These are phyloP conservation scores for Myripristis murdjan DNA, from an alignment of 2,797 vertebrate species.

Conservation along the genomic window DNA sequence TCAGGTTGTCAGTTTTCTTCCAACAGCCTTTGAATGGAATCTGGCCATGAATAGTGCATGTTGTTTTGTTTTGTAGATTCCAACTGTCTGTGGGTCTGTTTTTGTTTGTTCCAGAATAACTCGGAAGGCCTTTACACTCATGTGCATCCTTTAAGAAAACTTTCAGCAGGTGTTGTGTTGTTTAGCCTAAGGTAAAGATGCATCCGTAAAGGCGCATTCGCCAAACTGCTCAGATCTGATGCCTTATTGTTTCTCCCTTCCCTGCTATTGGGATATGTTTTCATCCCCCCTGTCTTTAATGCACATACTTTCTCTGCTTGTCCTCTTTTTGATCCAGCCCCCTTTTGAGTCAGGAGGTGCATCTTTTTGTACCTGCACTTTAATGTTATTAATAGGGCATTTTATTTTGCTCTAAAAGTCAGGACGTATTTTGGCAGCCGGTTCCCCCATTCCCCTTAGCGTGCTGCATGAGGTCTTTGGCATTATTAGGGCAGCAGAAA, in stretches of 20 bases:
- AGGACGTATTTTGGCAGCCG: constrained; percentile 67
- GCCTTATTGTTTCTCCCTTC: constrained; percentile 51
- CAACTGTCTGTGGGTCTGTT: constrained; percentile 81
- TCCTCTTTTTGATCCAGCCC: constrained; percentile 60
- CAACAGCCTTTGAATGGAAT: constrained; percentile 79
- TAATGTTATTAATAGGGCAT: constrained; percentile 76
- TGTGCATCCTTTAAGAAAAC: constrained; percentile 81
- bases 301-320: constrained; percentile 53
- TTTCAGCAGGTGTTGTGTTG: constrained; percentile 80
- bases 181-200: constrained; percentile 80
- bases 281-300: constrained; percentile 50
- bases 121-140: constrained; percentile 73
- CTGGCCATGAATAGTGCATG: constrained; percentile 88
- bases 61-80: constrained; percentile 84
- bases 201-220: constrained; percentile 73
- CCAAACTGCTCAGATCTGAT: constrained; percentile 64
- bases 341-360: constrained; percentile 54
- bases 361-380: constrained; percentile 64
- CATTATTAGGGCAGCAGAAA: constrained; percentile 76
- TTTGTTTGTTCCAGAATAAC: constrained; percentile 82
- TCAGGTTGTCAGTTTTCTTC: constrained; percentile 85
- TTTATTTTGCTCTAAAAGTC: constrained; percentile 81
- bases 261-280: constrained; percentile 43
- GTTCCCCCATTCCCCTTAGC: constrained; percentile 37
- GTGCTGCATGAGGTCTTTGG: constrained; percentile 70